Conservation (phyloP, 2,888 invertebrate genomes). For the Leptogaster cylindrica region DNA sequence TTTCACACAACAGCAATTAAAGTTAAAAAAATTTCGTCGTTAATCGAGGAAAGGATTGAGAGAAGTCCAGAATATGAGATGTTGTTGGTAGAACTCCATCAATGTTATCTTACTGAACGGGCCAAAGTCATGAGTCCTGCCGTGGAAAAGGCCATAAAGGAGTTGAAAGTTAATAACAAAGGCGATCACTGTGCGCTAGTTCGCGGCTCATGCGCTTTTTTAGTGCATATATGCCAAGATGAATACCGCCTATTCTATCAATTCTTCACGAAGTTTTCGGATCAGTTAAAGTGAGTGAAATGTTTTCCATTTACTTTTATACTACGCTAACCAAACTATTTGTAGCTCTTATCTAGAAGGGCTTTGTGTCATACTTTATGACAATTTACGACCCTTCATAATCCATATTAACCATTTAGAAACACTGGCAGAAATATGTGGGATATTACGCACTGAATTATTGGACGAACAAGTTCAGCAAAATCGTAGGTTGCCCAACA, state of each 20-base stretch:
- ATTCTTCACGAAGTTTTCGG: conserved; percentile 78
- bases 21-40: conserved; percentile 78
- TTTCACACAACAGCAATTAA: conserved; percentile 92
- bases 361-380: conserved; percentile 88
- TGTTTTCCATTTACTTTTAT: conserved; percentile 30
- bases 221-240: conserved; percentile 93
- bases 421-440: conserved; percentile 95
- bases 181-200: conserved; percentile 84
- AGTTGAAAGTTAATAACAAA: conserved; percentile 69
- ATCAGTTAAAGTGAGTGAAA: conserved; percentile 68
- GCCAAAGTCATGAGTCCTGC: conserved; percentile 72
- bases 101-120: conserved; percentile 80
- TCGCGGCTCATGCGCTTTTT: conserved; percentile 85
- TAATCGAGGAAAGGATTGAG: conserved; percentile 79
- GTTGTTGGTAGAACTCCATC: conserved; percentile 79
- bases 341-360: conserved; percentile 79
- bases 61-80: conserved; percentile 76
- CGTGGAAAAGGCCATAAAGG: conserved; percentile 72
- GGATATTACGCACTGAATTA: conserved; percentile 89
- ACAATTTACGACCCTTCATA: conserved; percentile 88
- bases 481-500: conserved; percentile 68
- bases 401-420: conserved; percentile 97
- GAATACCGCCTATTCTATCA: conserved; percentile 90
- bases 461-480: conserved; percentile 88
- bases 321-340: neutral